Evolutionary conservation across 1,140 invertebrate species (phyloP).

Genomic region (Pissodes strobi): DNA sequence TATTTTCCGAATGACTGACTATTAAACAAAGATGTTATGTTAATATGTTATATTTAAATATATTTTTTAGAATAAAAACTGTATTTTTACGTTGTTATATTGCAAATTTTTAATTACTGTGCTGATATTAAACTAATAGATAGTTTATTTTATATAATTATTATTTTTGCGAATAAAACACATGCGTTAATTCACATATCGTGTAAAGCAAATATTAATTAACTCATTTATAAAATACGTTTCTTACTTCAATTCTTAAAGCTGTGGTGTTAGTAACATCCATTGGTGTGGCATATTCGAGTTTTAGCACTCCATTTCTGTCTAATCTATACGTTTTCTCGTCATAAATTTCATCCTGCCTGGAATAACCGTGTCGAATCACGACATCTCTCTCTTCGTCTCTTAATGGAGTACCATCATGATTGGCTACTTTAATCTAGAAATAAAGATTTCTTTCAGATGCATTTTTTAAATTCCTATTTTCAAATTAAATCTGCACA

Average conservation of each 20-base stretch:
- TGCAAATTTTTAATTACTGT: no score
- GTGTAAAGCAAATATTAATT: not conserved
- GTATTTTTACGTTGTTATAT: no score
- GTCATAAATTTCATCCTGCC: conserved; percentile 67
- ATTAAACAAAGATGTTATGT: no score
- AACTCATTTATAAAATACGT: not conserved
- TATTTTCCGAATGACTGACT: no score
- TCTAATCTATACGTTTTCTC: conserved; percentile 65
- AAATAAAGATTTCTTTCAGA: conserved; percentile 29
- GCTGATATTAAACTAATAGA: no score
- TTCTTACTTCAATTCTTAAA: conserved; percentile 64
- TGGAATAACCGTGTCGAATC: conserved; percentile 69
- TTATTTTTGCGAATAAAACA: no score
- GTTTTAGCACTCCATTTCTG: conserved; percentile 69
- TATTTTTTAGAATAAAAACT: no score
- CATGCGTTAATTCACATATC: no score
- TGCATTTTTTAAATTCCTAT: not conserved
- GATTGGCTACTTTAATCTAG: conserved; percentile 72
- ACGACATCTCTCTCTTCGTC: conserved; percentile 66
- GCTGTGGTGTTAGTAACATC: conserved; percentile 60
- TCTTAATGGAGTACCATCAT: conserved; percentile 73
- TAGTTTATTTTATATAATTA: no score
- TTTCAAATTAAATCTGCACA: not conserved
- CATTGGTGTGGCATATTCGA: conserved; percentile 70
- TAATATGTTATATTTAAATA: no score